Conservation (phyloP, 1,140 invertebrate species). For the Drosophila sechellia region DNA sequence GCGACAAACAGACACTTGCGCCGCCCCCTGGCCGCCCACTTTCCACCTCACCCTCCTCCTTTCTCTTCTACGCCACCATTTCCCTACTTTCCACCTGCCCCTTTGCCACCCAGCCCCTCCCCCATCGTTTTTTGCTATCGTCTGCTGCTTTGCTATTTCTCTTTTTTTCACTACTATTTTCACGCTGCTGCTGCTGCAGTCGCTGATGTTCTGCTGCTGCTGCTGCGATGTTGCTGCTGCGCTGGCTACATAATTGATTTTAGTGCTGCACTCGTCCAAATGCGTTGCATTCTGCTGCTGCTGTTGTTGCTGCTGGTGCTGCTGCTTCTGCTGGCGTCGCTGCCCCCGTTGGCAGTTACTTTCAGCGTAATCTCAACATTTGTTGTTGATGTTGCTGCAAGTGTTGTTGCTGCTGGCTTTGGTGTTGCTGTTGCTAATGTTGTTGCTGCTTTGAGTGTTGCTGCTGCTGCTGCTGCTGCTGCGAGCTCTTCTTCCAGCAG, state of each 20-base stretch:
- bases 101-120: constrained; percentile 3
- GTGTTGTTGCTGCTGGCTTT: not conserved
- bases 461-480: constrained; percentile 27
- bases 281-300: constrained; percentile 43
- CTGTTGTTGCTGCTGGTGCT: not conserved
- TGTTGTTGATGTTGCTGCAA: constrained; percentile 40
- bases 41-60: constrained; percentile 4
- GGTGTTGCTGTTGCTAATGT: constrained; percentile 14
- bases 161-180: constrained; percentile 80
- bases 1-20: constrained; percentile 44
- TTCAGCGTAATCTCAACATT: constrained; percentile 80
- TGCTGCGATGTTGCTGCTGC: constrained; percentile 52
- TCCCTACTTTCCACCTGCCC: constrained; percentile 6
- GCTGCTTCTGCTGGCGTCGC: constrained; percentile 37
- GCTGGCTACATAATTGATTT: constrained; percentile 81
- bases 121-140: constrained; percentile 27
- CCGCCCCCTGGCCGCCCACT: constrained; percentile 20
- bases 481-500: constrained; percentile 63
- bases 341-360: constrained; percentile 66
- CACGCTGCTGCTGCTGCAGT: constrained; percentile 63
- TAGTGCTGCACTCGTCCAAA: constrained; percentile 73
- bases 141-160: constrained; percentile 63
- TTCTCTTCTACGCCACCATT: not conserved
- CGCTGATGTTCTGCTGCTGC: constrained; percentile 42
- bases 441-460: constrained; percentile 20